These are phyloP conservation scores for Watsonalla binaria DNA, from an alignment of 2,888 invertebrate species.

Conservation along the genomic window DNA sequence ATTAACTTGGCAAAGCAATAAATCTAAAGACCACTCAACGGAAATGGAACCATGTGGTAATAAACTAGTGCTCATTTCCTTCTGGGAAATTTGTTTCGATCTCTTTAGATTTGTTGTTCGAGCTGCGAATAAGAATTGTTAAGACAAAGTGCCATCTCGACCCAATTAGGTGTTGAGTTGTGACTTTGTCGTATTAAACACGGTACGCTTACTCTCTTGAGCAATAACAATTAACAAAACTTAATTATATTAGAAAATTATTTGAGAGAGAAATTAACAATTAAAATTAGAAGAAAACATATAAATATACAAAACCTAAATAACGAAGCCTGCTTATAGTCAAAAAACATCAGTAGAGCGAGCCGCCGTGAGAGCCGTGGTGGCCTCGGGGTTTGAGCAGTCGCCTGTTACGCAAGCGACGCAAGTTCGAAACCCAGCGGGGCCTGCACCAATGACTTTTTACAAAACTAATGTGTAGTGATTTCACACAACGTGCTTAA, in stretches of 20 bases:
- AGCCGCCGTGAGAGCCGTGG: no score
- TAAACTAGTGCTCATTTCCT: conserved; percentile 27
- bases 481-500: no score
- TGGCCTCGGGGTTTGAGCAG: no score
- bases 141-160: conserved; percentile 12
- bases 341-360: no score
- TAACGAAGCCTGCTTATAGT: no score
- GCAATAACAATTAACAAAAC: conserved; percentile 4
- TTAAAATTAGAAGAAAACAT: no score
- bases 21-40: conserved; percentile 29
- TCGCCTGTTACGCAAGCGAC: no score
- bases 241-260: not conserved
- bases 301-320: no score
- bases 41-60: conserved; percentile 35
- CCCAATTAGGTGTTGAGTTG: conserved; percentile 15
- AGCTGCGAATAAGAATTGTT: conserved; percentile 17
- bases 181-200: conserved; percentile 16
- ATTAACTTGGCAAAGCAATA: conserved; percentile 33
- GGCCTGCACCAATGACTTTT: no score
- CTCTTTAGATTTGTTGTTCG: conserved; percentile 12
- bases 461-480: no score
- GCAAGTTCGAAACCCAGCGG: no score
- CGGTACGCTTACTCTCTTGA: conserved; percentile 5
- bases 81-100: conserved; percentile 19
- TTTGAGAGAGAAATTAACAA: not conserved